Base-by-base conservation (phyloP, 2,888 invertebrate species). In the Acrocyrtus sp. region DNA sequence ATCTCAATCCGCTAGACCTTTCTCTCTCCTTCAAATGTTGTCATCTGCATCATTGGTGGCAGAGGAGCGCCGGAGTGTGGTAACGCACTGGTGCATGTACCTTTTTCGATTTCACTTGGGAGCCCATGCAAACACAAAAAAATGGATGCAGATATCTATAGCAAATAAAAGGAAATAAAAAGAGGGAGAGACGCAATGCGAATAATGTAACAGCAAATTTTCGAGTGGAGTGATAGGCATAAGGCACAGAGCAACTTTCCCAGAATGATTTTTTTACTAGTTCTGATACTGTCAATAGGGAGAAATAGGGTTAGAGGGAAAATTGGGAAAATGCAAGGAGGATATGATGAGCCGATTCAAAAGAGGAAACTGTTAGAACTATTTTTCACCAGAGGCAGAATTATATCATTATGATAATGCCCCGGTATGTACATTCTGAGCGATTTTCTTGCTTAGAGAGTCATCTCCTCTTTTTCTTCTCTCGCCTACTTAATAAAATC, bases 341-440 rank as follows among this genome's bases (percentile, higher is more conserved):
- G 47, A n/a, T n/a, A n/a, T n/a, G n/a, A n/a, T n/a, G n/a, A n/a
- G n/a, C 34, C 34, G 12, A 34, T 39, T 19, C 34, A 17, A 39
- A 61, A 27, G 34, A n/a, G 22, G 34, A 50, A 50, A 61, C 39
- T 51, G 29, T 34, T 34, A 45, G 22, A 63, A 63, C 54, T 43
- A 45, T 45, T 65, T n/a, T 65, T 65, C 65, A 34, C 34, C n/a
- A 21, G 34, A 34, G 34, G 34, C 51, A 57, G 43, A 67, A 67
- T 67, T 66, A 66, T 66, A 66, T 66, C 57, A 58, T 67, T 67
- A 67, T 67, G 26, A 67, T 67, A 67, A 67, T 67, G 47, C 21
- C 15, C 54, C 19, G 6, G 45, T 17, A 26, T 58, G 17, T 19
- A 53, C 54, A 34, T 5, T 15, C 29, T 61, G n/a, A 45, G 22